Base-by-base conservation (phyloP, 2,797 vertebrate genomes). In the Aldrovandia affinis region DNA sequence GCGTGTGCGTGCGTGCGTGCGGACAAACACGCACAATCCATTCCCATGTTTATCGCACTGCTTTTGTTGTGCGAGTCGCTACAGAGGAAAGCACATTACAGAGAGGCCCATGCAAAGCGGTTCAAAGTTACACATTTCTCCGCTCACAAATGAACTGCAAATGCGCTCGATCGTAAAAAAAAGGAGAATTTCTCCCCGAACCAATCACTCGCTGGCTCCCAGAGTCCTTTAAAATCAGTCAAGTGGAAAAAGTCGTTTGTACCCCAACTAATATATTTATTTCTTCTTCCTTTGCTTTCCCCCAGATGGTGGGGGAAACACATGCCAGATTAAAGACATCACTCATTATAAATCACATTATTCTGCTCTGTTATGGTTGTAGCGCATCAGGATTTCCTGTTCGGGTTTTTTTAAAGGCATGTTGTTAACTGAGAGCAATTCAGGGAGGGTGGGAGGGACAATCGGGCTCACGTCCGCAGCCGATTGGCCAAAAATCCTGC, bases 1-100 rank as follows among this genome's bases (percentile, higher is more conserved):
- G n/a, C 83, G 68, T 78, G 80, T 86, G 85, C 83, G 84, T 88
- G 83, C 85, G 85, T 84, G 87, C 86, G 86, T 84, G 77, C 84
- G 85, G 90, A 90, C 80, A 80, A 88, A 25, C 68, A 20, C 30
- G 68, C 68, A 2, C 20, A 22, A 42, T 15, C 33, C 15, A 22
- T 15, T 9, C 36, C 20, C 33, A 22, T 14, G 5, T 22, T 42
- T 36, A 5, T 3, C 30, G 8, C 22, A 39, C 70, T 9, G 70
- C 0, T 5, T 22, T 2, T n/a, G 59, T 28, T n/a, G 55, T 57
- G 55, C 12, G 18, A 57, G n/a, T 12, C 15, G 18, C 55, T 15
- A 20, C 55, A 39, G 70, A 75, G 36, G 3, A 42, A 44, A 44
- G 42, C 0, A 25, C 70, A 22, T 25, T 39, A 44, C 36, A 39